A percentile compares a stretch with the other conserved stretches of the same genome.
phyloP scores from a whole-genome alignment of 2,888 invertebrate genomes.

The Theodoxus fluviatilis region DNA sequence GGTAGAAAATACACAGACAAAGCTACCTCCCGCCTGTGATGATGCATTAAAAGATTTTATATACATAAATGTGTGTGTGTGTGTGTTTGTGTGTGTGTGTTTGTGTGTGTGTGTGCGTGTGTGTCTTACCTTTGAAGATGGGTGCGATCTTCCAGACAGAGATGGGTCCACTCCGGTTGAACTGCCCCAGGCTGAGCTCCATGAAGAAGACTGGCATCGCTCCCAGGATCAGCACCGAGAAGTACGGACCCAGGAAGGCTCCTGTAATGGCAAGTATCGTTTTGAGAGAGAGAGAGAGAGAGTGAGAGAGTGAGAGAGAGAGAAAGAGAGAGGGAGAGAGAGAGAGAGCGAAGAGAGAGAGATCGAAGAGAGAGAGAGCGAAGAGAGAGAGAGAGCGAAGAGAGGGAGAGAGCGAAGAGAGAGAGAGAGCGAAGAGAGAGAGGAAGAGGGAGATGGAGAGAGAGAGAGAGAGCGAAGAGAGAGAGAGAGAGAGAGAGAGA shows the following conservation, averaged over 20 bases:
- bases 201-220: constrained; percentile 92
- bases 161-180: constrained; percentile 89
- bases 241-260: constrained; percentile 93
- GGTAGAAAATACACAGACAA: no score
- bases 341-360: neutral
- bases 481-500: neutral
- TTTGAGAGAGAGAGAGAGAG: constrained; percentile 19
- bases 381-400: constrained; percentile 7
- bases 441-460: neutral
- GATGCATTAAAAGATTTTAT: no score
- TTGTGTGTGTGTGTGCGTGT: no score
- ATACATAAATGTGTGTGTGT: no score
- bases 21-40: no score
- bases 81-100: no score
- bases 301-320: constrained; percentile 11
- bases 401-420: neutral
- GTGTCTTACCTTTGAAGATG: constrained; percentile 78
- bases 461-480: neutral
- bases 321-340: neutral
- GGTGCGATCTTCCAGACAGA: constrained; percentile 89
- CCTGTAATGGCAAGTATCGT: constrained; percentile 62
- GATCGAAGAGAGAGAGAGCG: neutral
- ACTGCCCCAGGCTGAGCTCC: constrained; percentile 92
- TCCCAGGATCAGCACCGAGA: constrained; percentile 87
- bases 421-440: neutral